Base-by-base conservation (phyloP, 2,797 vertebrate species). In the Tragopan temminckii region DNA sequence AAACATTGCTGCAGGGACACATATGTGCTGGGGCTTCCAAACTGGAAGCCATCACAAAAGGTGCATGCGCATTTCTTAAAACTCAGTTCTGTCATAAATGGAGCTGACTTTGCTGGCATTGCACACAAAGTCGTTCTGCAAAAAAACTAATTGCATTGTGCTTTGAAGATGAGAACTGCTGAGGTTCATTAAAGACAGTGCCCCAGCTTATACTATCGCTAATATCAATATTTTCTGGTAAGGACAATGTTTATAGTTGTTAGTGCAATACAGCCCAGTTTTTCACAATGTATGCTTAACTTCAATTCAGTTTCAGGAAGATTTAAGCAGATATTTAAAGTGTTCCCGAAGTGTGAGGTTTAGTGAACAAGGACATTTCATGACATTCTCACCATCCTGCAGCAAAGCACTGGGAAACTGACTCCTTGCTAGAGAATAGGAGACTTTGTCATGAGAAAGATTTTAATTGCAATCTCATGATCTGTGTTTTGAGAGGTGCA, bases 101-200 rank as follows among this genome's bases (percentile, higher is more conserved):
- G 59, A 70, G 48, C 14, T 89, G 61, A 35, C 2, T 0, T 46
- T 71, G 53, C n/a, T 87, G 64, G 43, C 17, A 17, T 27, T 55
- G 43, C 59, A 57, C 0, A 0, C 21, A 46, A 63, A 70, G 4
- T 40, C 75, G 23, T 64, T 85, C 36, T 5, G 27, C 38, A 69
- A 64, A 77, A 77, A 55, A 77, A 14, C 45, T 83, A 48, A 52
- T 68, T 83, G 45, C 12, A 19, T 42, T 85, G 53, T 85, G 48
- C 48, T 89, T 71, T 85, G 80, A 38, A 31, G 48, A 36, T 19
- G 33, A 78, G 50, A 88, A 62, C 27, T 53, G 62, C 85, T 78
- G 80, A 90, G 29, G 50, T 71, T 86, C 55, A 50, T 53, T 86
- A 81, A 58, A 43, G 59, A 88, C 80, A 18, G 25, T 71, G 13